Base-by-base conservation (phyloP, 2,888 invertebrate genomes). In the Pseudococcus jackbeardsleyi region DNA sequence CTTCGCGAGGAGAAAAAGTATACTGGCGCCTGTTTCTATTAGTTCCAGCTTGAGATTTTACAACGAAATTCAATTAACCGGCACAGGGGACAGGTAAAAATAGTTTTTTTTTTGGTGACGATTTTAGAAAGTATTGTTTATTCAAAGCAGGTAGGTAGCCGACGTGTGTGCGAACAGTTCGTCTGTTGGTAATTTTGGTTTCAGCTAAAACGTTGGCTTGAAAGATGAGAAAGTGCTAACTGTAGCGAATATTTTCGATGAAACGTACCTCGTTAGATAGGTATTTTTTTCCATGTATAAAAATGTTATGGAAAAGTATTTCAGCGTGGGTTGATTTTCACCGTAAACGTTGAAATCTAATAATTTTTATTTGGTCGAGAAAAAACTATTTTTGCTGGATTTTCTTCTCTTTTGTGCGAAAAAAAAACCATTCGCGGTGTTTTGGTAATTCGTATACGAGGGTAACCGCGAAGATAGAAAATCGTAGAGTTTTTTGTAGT, bases 31-130 rank as follows among this genome's bases (percentile, higher is more conserved):
- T 77, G n/a, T 33, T 77, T 8, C 39, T 77, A 77, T 77, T 77
- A 77, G 77, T 77, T 77, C 77, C 77, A 77, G 77, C 77, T 77
- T 39, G 77, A 77, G 77, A 77, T 33, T 77, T 77, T 77, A 77
- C 77, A 77, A 77, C 77, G 39, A 77, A 77, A 77, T 77, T 77
- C 77, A 77, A 77, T 77, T 77, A 77, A 77, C 77, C 17, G 11
- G 22, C 64, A 8, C 19, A 64, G 39, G 33, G 77, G 39, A 77
- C 77, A 77, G 77, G 77, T 77, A 77, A 77, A 77, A 77, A 39
- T 77, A 42, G 77, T 0, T 42, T 77, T 77, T 77, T 33, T 33
- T 59, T 72, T 77, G 7, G 39, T 77, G 39, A 77, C 77, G 39
- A 77, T 42, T 77, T 42, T 33, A 77, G 77, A 77, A 77, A 77